Evolutionary conservation across 2,797 vertebrate genomes (phyloP), one percentile per base, ranked within the genome.

Genomic region (Lepus townsendii): DNA sequence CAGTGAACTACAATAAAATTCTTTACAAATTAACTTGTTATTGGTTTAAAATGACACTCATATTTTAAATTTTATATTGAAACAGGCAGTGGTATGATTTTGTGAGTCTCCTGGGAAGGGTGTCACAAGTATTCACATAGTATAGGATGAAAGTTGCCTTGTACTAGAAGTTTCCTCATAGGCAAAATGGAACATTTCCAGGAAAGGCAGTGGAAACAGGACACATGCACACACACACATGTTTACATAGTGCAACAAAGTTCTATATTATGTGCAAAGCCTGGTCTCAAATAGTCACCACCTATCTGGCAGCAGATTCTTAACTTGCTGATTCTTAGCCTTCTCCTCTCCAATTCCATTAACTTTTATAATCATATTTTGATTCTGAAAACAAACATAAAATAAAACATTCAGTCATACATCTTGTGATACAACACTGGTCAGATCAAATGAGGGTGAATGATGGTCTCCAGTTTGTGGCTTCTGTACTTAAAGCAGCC

Each of bases 301-400:
- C 17, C 4, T 52, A 52, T 62, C 83, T 91, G 24, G 12, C 54
- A 76, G 26, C 22, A 63, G 19, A n/a, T 69, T 10, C 95, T 8
- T 88, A 35, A 89, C 26, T 80, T 78, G 6, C 35, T 94, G 12
- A 84, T 66, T 77, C 26, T 69, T 68, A 78, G 69, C 10, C 5
- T 57, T 90, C 91, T 62, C 30, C 92, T 84, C 27, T 73, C 20
- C 52, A 83, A 92, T 86, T 62, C 72, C 84, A 5, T 71, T 90
- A 73, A 88, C 66, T 86, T 86, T 93, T 90, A 72, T 65, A 83
- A 77, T 63, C 24, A 63, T 19, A 62, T 87, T 93, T 93, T 84
- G 47, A 52, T 96, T 97, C 68, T 88, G 38, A 77, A 87, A 78
- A 50, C 26, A 17, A 71, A 47, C 42, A 65, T 54, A 71, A 89